These are phyloP conservation scores for Melipona bicolor DNA, from an alignment of 2,888 invertebrate species.

Conservation along the genomic window DNA sequence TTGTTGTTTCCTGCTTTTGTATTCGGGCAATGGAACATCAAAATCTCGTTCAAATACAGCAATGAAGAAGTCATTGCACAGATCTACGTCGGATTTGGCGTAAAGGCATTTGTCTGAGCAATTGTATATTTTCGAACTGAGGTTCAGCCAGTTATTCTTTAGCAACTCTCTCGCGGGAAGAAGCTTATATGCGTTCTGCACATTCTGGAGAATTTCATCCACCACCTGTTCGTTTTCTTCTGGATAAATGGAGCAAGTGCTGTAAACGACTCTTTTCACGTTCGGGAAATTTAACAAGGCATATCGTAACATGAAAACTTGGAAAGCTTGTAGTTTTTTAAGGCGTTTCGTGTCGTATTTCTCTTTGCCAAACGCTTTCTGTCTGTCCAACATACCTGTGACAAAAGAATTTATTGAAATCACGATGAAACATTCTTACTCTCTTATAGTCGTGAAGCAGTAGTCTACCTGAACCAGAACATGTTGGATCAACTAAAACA, in stretches of 20 bases:
- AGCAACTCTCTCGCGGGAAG: constrained; percentile 87
- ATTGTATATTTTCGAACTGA: constrained; percentile 88
- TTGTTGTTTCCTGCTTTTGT: constrained; percentile 1
- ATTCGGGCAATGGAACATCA: constrained; percentile 73
- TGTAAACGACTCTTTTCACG: constrained; percentile 95
- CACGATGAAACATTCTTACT: not conserved
- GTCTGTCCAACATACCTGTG: constrained; percentile 87
- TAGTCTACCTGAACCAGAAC: constrained; percentile 94
- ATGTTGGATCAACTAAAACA: constrained; percentile 98
- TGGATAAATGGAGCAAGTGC: constrained; percentile 96
- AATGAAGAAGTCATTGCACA: constrained; percentile 97
- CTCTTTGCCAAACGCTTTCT: constrained; percentile 84
- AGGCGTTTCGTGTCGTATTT: constrained; percentile 86
- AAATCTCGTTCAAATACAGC: constrained; percentile 91
- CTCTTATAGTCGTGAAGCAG: not conserved
- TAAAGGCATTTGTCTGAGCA: constrained; percentile 92
- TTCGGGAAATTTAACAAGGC: constrained; percentile 93
- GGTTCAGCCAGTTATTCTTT: constrained; percentile 88
- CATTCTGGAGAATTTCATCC: constrained; percentile 86
- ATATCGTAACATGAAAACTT: constrained; percentile 93
- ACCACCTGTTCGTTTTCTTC: constrained; percentile 98
- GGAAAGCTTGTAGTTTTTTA: constrained; percentile 90
- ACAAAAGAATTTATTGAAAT: constrained; percentile 18
- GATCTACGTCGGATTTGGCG: constrained; percentile 90
- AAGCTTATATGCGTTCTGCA: constrained; percentile 86